Evolutionary conservation across 2,113 vertebrate genomes (phyloP), one percentile per base, ranked within the genome.

Genomic region (Arvicanthis niloticus): DNA sequence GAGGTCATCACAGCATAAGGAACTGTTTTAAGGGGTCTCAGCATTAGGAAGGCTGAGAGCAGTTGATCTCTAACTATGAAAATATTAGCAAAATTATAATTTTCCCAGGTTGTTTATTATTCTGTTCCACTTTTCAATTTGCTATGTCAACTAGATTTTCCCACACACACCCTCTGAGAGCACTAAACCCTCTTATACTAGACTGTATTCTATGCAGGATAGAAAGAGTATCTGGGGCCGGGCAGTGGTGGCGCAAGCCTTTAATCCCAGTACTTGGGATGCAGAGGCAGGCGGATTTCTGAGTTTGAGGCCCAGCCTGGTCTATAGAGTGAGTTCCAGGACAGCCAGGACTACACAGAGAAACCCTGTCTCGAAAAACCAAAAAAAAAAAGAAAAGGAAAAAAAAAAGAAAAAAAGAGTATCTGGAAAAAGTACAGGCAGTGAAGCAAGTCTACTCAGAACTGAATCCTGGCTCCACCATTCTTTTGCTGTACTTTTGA

Each of bases 171-270:
- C 29, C 12, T 42, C 2, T 62, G 7, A 75, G 34, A 91, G 56
- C 48, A 60, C 9, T 58, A 72, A 72, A 16, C 37, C n/a, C 8
- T 22, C 51, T 13, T 10, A 7, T 5, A 37, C 5, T 13, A 15
- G 42, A 73, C 45, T 37, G 1, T 6, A 40, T 80, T 31, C 3
- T 60, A 4, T 0, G 1, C 0, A 12, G 21, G 9, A 24, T 3
- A 84, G 51, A 51, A 5, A 91, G 37, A 51, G n/a, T n/a, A n/a
- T n/a, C n/a, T n/a, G n/a, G n/a, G n/a, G n/a, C n/a, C n/a, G n/a
- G n/a, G n/a, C n/a, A n/a, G n/a, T n/a, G n/a, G n/a, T n/a, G n/a
- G n/a, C n/a, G n/a, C n/a, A n/a, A n/a, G n/a, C n/a, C n/a, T n/a
- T n/a, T n/a, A n/a, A n/a, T n/a, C n/a, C n/a, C n/a, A n/a, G n/a